Evolutionary conservation across 2,888 invertebrate species (phyloP), one percentile per base, ranked within the genome.

Genomic region (Polydrusus tereticollis): DNA sequence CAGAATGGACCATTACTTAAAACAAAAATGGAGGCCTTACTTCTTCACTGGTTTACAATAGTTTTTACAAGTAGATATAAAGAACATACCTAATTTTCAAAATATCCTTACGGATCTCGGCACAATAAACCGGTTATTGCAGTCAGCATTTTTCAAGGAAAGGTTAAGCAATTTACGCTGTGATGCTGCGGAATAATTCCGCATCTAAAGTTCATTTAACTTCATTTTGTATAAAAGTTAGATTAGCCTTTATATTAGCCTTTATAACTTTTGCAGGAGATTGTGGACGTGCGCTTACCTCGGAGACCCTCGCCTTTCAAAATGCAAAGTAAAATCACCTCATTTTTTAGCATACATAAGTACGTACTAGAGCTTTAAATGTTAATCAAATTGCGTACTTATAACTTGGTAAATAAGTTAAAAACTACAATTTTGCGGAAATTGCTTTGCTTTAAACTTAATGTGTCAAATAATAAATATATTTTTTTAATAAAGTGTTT

Each of bases 211-310:
- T 67, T 58, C 57, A 67, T 67, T 67, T 67, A 67, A 67, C 67
- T 67, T 58, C 58, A 43, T 67, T 67, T 55, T 58, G 47, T 67
- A 58, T 67, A 67, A 67, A 67, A 67, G 67, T 67, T 67, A 58
- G 67, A 67, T 67, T 67, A 67, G 67, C 58, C 67, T 58, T 67
- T 38, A 67, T 66, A 66, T 66, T 66, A 66, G 41, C 66, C 67
- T 29, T 58, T 38, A 67, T 67, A 58, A 58, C 58, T 55, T 50
- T 64, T 64, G 45, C 38, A 29, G 36, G 67, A 63, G 45, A 63
- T 63, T 63, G 63, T 47, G 63, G 45, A 47, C 47, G 63, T 63
- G 47, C 33, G 29, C 47, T 45, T 63, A 63, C 45, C 63, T 63
- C 33, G 36, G 47, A 47, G 33, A 47, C 47, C 26, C 29, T 29